Evolutionary conservation across 2,113 vertebrate genomes (phyloP).

Genomic region (Bettongia penicillata): DNA sequence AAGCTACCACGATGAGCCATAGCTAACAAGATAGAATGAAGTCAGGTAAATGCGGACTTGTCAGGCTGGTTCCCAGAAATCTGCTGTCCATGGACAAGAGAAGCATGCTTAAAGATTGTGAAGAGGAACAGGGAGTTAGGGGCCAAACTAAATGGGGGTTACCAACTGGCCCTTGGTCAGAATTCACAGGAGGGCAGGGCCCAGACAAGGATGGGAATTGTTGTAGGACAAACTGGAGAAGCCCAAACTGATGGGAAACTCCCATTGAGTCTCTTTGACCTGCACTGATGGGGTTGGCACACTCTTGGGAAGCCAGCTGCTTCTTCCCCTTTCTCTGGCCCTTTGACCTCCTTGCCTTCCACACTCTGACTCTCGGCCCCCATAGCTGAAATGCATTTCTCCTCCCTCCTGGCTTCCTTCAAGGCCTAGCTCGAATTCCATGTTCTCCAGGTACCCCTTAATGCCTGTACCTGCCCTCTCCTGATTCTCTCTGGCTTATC

Average conservation of each 20-base stretch:
- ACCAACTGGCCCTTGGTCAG: background rate
- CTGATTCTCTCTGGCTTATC: too few species aligned
- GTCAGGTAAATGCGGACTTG: background rate
- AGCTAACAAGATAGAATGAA: background rate
- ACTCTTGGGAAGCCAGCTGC: too few species aligned
- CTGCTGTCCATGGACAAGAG: background rate
- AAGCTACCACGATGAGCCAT: background rate
- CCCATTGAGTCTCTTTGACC: background rate
- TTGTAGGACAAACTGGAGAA: background rate
- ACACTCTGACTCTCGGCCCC: too few species aligned
- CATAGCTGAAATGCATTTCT: too few species aligned
- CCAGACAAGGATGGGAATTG: background rate
- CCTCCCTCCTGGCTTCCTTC: background rate
- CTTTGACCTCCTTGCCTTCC: too few species aligned
- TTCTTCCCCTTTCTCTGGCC: background rate
- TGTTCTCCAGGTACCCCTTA: background rate
- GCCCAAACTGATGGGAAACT: background rate
- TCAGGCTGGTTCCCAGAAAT: background rate
- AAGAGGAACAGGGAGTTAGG: background rate
- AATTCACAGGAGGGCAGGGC: background rate
- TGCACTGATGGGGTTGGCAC: background rate
- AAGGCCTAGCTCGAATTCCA: too few species aligned
- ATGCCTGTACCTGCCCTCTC: too few species aligned
- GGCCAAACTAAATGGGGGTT: background rate
- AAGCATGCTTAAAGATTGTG: background rate